Percentiles rank a stretch among this genome's conserved stretches.
Evolutionary conservation across 2,888 invertebrate species (phyloP).

Genomic region (Leptinotarsa peninsularis): DNA sequence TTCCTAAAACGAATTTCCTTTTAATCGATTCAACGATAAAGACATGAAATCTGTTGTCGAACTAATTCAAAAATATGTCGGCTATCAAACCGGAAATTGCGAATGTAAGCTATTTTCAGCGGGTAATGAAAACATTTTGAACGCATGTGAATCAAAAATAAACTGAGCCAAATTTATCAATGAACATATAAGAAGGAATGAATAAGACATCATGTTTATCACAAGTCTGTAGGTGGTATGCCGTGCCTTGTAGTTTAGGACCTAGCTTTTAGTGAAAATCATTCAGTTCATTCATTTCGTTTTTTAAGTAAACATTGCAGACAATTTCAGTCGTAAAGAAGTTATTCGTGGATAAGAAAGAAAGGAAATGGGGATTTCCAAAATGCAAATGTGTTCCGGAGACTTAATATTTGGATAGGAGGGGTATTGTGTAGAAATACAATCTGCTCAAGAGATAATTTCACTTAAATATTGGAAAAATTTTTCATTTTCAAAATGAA

Average conservation of each 20-base stretch:
- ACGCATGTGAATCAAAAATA: slow-evolving; percentile 42
- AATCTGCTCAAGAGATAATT: too few relatives aligned
- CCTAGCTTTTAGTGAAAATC: background rate
- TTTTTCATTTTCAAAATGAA: too few relatives aligned
- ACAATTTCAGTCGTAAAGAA: background rate
- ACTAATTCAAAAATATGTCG: slow-evolving; percentile 20
- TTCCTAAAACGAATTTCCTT: background rate
- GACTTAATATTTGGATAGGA: too few relatives aligned
- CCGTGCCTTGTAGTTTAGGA: background rate
- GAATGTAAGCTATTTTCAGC: slow-evolving; percentile 43
- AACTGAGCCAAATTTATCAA: slow-evolving; percentile 43
- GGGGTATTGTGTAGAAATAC: too few relatives aligned
- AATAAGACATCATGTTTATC: slow-evolving; percentile 14
- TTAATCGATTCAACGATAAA: background rate
- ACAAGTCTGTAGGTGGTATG: background rate
- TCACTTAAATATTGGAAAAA: too few relatives aligned
- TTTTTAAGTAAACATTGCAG: background rate
- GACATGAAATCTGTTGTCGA: background rate
- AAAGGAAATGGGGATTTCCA: too few relatives aligned
- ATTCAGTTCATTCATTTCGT: background rate
- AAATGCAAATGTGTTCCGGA: too few relatives aligned
- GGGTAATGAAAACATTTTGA: slow-evolving; percentile 46
- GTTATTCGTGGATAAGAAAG: background rate
- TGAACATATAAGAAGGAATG: slow-evolving; percentile 36
- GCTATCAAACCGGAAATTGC: slow-evolving; percentile 41